These are phyloP conservation scores for Valencia hispanica DNA, from an alignment of 2,797 vertebrate genomes.

Conservation along the genomic window DNA sequence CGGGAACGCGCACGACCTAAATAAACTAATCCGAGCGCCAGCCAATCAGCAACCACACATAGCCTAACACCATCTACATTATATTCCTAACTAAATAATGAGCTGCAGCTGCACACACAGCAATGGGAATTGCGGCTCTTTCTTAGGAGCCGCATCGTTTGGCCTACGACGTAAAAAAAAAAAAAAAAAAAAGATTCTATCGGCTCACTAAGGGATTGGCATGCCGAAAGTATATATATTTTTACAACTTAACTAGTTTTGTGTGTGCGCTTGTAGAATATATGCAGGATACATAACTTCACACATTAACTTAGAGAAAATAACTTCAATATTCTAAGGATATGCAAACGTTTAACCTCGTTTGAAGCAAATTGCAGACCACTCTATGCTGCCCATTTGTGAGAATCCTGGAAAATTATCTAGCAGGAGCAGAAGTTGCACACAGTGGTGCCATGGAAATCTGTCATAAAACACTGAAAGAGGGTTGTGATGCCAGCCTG, in stretches of 20 bases:
- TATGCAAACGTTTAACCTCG: not conserved
- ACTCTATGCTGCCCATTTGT: conserved; percentile 4
- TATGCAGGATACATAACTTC: not conserved
- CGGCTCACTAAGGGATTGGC: not conserved
- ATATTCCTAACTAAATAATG: conserved; percentile 37
- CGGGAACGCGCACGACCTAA: conserved; percentile 67
- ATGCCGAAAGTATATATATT: not conserved
- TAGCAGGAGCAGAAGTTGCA: not conserved
- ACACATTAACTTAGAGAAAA: not conserved
- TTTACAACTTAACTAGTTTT: not conserved
- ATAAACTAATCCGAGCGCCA: conserved; percentile 69
- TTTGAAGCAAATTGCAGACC: not conserved
- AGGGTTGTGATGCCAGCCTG: not conserved
- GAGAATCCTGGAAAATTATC: not conserved
- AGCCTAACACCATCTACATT: conserved; percentile 39
- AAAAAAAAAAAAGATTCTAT: not conserved
- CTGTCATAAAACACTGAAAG: not conserved
- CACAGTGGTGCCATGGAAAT: not conserved
- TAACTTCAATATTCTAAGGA: not conserved
- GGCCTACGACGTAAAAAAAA: not conserved
- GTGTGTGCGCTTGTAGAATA: not conserved
- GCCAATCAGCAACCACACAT: conserved; percentile 66
- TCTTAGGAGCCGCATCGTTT: not conserved
- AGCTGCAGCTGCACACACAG: conserved; percentile 53
- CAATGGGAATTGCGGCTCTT: not conserved